These are phyloP conservation scores for Xenopus borealis DNA, from an alignment of 2,113 vertebrate species.

Conservation along the genomic window DNA sequence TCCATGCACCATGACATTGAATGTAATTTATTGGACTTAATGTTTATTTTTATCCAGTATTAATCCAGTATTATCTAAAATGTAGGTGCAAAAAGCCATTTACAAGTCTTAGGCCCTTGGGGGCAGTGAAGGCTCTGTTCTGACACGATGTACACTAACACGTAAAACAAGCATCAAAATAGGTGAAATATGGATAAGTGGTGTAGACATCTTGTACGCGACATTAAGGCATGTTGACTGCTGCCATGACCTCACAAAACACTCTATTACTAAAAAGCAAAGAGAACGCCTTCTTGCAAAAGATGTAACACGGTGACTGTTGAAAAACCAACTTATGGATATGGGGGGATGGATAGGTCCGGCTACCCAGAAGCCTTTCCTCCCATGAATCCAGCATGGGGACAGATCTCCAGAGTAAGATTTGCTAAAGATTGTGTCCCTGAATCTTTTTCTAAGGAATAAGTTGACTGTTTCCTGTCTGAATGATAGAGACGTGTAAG, in stretches of 20 bases:
- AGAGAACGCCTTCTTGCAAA: not conserved
- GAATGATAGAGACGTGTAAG: not conserved
- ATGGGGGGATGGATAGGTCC: not conserved
- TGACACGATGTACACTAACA: not conserved
- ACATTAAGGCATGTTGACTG: not conserved
- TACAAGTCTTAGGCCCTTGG: not conserved
- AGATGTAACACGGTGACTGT: not conserved
- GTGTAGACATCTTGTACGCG: not conserved
- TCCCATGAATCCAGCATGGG: constrained; percentile 40
- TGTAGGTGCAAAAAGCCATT: constrained; percentile 6
- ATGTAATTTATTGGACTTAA: not conserved
- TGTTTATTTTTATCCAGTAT: not conserved
- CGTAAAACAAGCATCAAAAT: constrained; percentile 7
- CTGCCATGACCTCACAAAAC: not conserved
- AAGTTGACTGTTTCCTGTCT: not conserved
- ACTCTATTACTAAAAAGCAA: not conserved
- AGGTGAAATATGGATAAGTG: not conserved
- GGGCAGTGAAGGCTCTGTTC: not conserved
- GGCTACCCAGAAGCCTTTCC: constrained; percentile 17
- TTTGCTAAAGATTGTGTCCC: constrained; percentile 8
- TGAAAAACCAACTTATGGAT: not conserved
- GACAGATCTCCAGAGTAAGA: constrained; percentile 10
- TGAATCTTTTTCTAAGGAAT: constrained; percentile 1
- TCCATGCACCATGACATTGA: constrained; percentile 9
- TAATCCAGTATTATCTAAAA: not conserved